Evolutionary conservation across 2,797 vertebrate species (phyloP).

Genomic region (Eleutherodactylus coqui): DNA sequence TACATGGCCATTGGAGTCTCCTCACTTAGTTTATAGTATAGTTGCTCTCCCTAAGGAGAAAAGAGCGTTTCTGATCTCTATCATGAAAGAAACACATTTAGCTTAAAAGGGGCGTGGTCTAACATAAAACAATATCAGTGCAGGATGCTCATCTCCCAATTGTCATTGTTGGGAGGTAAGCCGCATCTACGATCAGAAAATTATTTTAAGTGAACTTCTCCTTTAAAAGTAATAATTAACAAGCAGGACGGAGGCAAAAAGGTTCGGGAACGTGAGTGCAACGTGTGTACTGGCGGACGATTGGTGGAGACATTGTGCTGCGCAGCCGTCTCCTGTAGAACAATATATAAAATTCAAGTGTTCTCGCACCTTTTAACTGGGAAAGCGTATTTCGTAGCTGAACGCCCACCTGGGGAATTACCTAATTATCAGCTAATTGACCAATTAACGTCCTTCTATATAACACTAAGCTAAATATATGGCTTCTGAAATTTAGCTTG

Average conservation of each 20-base stretch:
- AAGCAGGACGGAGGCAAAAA: neutral
- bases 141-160: too few relatives aligned
- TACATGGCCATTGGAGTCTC: too few relatives aligned
- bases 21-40: too few relatives aligned
- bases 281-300: neutral
- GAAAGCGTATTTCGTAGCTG: neutral
- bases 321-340: neutral
- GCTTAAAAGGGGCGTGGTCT: too few relatives aligned
- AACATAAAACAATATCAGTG: too few relatives aligned
- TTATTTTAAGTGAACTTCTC: neutral
- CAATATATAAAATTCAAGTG: neutral
- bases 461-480: conserved; percentile 29
- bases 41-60: too few relatives aligned
- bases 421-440: conserved; percentile 40
- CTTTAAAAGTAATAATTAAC: neutral
- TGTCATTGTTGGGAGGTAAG: too few relatives aligned
- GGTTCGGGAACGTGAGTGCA: too few relatives aligned
- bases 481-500: neutral
- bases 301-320: neutral
- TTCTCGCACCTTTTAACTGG: neutral
- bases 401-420: neutral
- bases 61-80: too few relatives aligned
- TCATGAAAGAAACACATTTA: too few relatives aligned
- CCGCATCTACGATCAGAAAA: neutral
- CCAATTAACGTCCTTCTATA: conserved; percentile 30